Evolutionary conservation across 2,113 vertebrate species (phyloP).

Genomic region (Calypte anna): DNA sequence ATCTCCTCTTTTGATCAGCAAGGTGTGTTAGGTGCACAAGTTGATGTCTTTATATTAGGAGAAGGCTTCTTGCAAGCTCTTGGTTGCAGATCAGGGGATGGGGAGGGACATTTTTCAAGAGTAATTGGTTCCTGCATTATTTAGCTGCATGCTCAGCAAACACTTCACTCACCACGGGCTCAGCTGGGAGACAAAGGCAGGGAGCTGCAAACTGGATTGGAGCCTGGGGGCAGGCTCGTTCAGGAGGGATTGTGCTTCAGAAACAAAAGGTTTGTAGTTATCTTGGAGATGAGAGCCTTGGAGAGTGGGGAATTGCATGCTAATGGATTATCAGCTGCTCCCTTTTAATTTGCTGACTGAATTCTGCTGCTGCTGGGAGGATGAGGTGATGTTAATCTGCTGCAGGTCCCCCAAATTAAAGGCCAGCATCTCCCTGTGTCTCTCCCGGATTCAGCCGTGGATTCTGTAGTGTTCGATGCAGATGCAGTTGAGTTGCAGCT

Average conservation of each 20-base stretch:
- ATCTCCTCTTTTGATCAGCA: not conserved
- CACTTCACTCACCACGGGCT: not conserved
- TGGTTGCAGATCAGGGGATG: not conserved
- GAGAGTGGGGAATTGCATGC: not conserved
- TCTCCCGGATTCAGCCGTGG: too few species aligned
- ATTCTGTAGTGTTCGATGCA: not conserved
- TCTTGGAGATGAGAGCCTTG: not conserved
- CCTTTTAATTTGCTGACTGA: not conserved
- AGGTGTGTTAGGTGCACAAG: not conserved
- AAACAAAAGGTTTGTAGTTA: not conserved
- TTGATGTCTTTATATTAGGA: not conserved
- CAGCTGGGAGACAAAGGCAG: slow-evolving; percentile 7
- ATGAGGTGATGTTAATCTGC: not conserved
- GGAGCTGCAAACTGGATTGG: not conserved
- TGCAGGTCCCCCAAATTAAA: not conserved
- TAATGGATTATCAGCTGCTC: not conserved
- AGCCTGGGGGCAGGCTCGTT: not conserved
- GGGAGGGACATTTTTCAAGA: slow-evolving; percentile 37
- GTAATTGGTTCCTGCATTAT: slow-evolving; percentile 67
- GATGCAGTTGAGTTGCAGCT: too few species aligned
- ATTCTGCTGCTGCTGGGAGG: not conserved
- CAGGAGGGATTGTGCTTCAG: not conserved
- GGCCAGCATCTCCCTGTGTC: rapidly evolving
- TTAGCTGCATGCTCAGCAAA: slow-evolving; percentile 23
- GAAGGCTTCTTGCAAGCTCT: not conserved